Conservation (phyloP, 2,888 invertebrate species). For the Polydrusus cervinus region DNA sequence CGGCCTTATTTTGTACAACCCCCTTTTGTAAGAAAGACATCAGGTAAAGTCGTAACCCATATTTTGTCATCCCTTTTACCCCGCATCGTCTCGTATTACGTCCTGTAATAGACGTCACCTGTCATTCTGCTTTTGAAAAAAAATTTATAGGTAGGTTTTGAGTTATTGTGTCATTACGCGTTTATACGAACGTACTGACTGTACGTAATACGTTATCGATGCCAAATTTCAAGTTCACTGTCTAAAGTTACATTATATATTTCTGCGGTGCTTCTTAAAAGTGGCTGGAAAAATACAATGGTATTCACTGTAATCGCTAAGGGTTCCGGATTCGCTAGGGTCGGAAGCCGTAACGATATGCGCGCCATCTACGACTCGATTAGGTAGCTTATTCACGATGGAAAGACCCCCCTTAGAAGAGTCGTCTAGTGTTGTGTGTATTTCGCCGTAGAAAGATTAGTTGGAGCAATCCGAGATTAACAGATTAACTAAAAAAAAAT, state of each 20-base stretch:
- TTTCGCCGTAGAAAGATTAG: conserved; percentile 5
- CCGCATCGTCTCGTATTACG: conserved; percentile 8
- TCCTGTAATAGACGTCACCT: conserved; percentile 13
- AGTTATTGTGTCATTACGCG: too few relatives aligned
- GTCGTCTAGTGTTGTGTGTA: background rate
- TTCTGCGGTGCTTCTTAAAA: conserved; percentile 18
- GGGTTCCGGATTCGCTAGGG: background rate
- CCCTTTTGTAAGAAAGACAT: conserved; percentile 20
- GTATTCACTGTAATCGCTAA: conserved; percentile 3
- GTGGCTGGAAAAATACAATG: conserved; percentile 38
- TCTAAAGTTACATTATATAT: background rate
- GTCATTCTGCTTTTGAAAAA: conserved; percentile 6
- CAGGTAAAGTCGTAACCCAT: conserved; percentile 27
- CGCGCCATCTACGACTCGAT: conserved; percentile 24
- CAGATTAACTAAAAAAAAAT: too few relatives aligned
- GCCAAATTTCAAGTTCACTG: too few relatives aligned
- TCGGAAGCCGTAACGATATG: conserved; percentile 6
- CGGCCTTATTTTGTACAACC: conserved; percentile 14
- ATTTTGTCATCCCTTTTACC: conserved; percentile 14
- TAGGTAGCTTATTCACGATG: conserved; percentile 24
- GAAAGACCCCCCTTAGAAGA: conserved; percentile 17
- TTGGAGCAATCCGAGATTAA: background rate
- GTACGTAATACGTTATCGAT: too few relatives aligned
- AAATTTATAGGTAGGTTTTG: too few relatives aligned
- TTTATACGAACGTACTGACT: too few relatives aligned